Percentiles rank a stretch among this genome's conserved stretches.
Conservation (phyloP, 2,888 invertebrate genomes). For the Keiferia lycopersicella region DNA sequence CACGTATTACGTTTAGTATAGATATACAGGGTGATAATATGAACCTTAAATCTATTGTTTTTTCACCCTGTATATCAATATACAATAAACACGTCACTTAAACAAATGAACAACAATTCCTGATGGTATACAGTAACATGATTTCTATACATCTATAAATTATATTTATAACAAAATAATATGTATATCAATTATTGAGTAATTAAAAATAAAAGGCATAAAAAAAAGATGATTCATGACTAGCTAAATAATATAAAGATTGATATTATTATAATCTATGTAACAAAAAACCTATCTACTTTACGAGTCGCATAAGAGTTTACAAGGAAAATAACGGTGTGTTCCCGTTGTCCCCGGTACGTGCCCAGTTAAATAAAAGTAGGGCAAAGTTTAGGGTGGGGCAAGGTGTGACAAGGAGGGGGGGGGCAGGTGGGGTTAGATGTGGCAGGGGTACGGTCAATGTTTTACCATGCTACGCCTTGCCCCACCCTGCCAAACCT, state of each 20-base stretch:
- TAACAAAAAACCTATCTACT: neutral
- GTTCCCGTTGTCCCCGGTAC: no score
- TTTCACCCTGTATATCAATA: neutral
- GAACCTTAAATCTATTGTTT: neutral
- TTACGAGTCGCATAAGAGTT: no score
- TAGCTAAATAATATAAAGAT: neutral
- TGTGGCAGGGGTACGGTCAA: no score
- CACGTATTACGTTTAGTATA: neutral
- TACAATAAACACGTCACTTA: neutral
- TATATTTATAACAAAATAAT: no score
- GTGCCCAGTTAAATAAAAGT: no score
- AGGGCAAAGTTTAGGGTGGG: no score
- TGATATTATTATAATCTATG: neutral
- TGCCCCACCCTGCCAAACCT: no score
- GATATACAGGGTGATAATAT: neutral
- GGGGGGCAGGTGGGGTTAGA: no score
- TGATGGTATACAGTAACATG: slow-evolving; percentile 6
- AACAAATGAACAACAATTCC: neutral
- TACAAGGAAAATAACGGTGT: no score
- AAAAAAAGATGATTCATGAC: neutral
- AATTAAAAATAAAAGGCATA: neutral
- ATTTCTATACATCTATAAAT: neutral
- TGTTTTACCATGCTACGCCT: no score
- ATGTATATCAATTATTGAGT: neutral
- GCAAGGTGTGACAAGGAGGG: no score